phyloP scores from a whole-genome alignment of 2,888 invertebrate species.

The Leptopterna dolabrata region DNA sequence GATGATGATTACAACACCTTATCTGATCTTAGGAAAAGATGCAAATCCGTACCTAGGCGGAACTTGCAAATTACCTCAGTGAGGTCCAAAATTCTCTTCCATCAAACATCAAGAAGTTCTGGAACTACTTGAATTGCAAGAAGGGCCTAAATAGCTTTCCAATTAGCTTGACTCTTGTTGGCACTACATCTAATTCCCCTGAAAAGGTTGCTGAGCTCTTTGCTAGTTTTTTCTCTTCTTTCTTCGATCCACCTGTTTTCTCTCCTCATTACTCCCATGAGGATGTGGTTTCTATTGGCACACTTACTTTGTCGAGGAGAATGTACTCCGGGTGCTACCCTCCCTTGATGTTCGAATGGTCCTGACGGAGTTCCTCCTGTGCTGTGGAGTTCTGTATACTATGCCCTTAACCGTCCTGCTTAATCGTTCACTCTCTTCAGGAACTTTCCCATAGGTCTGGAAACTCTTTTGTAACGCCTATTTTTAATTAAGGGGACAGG shows the following conservation, averaged over 20 bases:
- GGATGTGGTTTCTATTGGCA: not conserved
- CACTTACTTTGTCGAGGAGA: not conserved
- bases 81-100: not conserved
- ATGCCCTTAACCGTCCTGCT: too few species aligned
- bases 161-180: not conserved
- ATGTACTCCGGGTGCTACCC: not conserved
- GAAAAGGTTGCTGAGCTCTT: not conserved
- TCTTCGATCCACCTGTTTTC: not conserved
- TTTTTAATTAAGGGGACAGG: too few species aligned
- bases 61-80: not conserved
- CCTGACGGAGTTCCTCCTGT: slow-evolving; percentile 4
- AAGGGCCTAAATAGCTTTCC: not conserved
- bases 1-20: not conserved
- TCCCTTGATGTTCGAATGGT: not conserved
- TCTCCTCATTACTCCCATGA: not conserved
- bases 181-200: not conserved
- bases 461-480: too few species aligned
- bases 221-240: not conserved
- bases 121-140: slow-evolving; percentile 22
- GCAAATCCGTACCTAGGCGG: not conserved
- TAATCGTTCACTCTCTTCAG: too few species aligned
- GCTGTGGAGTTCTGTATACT: too few species aligned
- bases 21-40: not conserved
- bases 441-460: too few species aligned
- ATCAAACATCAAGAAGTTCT: not conserved